Evolutionary conservation across 2,888 invertebrate genomes (phyloP), one percentile per base, ranked within the genome.

Genomic region (Drosophila parthenogenetica): DNA sequence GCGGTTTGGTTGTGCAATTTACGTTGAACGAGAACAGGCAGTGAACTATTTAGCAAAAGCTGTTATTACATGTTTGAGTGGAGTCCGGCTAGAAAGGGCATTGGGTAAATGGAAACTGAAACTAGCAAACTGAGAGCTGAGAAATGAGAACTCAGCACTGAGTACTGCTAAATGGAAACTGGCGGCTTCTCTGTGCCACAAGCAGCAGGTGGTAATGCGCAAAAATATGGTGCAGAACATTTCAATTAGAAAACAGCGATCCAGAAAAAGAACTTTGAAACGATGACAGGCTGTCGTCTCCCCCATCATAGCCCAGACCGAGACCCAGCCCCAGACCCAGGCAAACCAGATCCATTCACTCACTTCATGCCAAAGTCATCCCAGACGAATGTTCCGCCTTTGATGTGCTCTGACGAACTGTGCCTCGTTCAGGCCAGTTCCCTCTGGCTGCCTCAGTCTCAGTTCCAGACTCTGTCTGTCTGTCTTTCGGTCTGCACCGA

Each of bases 221-320:
- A 85, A 80, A 86, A 83, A 84, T 87, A 87, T 81, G 73, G 87
- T 77, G 87, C 81, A 75, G 78, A 85, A 85, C 87, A 85, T 87
- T 87, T 85, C 87, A 85, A 85, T 87, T 85, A 84, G 81, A 81
- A 83, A 70, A 74, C 37, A 43, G 57, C 71, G 62, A 65, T 72
- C 59, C 68, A 49, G 63, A 70, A 65, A 62, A 68, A 64, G 68
- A 69, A 84, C 79, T 83, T 65, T 72, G 66, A 69, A 79, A 73
- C 75, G 82, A 67, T 79, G 82, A 77, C 76, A 66, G 68, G 64
- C 83, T 73, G 80, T 85, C 82, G 77, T 82, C 82, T 69, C 77
- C 82, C 82, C 75, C 73, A 79, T 79, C 78, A 69, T 49, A 60
- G 29, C 17, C 10, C 29, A 29, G 42, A 16, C 29, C 50, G 5